These are phyloP conservation scores for Sinocyclocheilus anophthalmus DNA, from an alignment of 2,113 vertebrate genomes.

Conservation along the genomic window DNA sequence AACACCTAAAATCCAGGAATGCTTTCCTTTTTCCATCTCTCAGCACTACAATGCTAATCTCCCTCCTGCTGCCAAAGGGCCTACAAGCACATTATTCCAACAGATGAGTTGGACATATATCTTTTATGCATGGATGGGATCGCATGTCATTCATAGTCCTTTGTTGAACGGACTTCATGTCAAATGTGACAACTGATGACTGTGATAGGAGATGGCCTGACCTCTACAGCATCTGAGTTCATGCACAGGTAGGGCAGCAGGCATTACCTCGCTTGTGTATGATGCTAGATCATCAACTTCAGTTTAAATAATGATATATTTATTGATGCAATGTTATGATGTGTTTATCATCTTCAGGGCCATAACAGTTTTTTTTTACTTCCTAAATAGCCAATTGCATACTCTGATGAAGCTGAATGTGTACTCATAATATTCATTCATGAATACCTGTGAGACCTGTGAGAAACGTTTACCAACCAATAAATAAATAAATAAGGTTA, in stretches of 20 bases:
- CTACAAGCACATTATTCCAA: slow-evolving; percentile 31
- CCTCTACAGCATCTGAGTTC: slow-evolving; percentile 41
- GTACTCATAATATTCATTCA: neutral
- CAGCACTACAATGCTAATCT: slow-evolving; percentile 31
- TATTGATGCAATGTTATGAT: slow-evolving; percentile 2
- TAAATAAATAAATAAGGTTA: neutral
- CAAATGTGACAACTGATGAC: slow-evolving; percentile 35
- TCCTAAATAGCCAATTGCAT: neutral
- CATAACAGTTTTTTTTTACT: slow-evolving; percentile 16
- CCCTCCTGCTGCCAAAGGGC: slow-evolving; percentile 29
- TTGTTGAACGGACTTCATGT: slow-evolving; percentile 21
- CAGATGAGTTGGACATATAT: slow-evolving; percentile 30
- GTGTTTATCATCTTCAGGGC: neutral
- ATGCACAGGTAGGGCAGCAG: slow-evolving; percentile 26
- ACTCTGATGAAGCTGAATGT: neutral
- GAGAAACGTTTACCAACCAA: neutral
- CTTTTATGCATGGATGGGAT: slow-evolving; percentile 47
- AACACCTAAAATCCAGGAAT: slow-evolving; percentile 48
- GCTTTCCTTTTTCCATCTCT: slow-evolving; percentile 34
- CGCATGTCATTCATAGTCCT: slow-evolving; percentile 43
- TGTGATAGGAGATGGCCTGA: slow-evolving; percentile 11
- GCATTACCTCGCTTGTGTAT: neutral
- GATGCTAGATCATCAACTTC: neutral
- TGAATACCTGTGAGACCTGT: neutral
- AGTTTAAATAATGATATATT: slow-evolving; percentile 5